Conservation (phyloP, 1,140 invertebrate species). For the Oryzaephilus surinamensis region DNA sequence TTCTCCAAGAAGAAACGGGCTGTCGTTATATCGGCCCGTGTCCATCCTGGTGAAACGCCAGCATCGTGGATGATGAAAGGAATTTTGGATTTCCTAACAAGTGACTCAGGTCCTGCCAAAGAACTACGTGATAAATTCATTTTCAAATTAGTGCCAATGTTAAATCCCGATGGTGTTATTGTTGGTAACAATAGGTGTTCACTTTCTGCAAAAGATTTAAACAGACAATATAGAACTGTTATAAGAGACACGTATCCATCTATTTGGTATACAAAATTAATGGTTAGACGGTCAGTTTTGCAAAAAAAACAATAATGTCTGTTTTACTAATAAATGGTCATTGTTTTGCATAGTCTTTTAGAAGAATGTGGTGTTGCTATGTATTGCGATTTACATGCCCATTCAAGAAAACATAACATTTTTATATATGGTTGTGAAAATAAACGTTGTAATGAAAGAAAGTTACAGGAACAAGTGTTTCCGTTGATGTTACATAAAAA, state of each 20-base stretch:
- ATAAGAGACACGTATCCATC: constrained; percentile 83
- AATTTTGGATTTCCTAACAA: constrained; percentile 81
- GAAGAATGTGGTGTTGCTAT: constrained; percentile 87
- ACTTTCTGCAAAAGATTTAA: constrained; percentile 75
- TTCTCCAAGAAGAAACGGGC: constrained; percentile 60
- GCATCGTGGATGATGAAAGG: constrained; percentile 97
- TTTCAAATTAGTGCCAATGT: constrained; percentile 91
- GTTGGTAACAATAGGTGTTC: constrained; percentile 89
- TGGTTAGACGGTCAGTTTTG: constrained; percentile 78
- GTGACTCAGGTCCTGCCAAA: constrained; percentile 63
- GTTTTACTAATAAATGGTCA: too few relatives aligned
- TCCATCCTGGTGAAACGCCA: constrained; percentile 93
- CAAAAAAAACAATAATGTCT: too few relatives aligned
- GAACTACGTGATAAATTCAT: constrained; percentile 87
- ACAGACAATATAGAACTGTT: constrained; percentile 80
- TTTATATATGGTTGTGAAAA: constrained; percentile 93
- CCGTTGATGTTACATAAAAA: constrained; percentile 89
- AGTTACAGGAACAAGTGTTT: constrained; percentile 79
- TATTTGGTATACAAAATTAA: constrained; percentile 86
- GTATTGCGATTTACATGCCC: constrained; percentile 93
- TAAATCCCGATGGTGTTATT: constrained; percentile 93
- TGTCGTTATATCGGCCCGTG: constrained; percentile 78
- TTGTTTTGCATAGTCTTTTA: too few relatives aligned
- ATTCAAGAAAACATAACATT: constrained; percentile 88
- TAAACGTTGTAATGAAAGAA: constrained; percentile 61